Evolutionary conservation across 2,113 vertebrate genomes (phyloP).

Genomic region (Pedionomus torquatus): DNA sequence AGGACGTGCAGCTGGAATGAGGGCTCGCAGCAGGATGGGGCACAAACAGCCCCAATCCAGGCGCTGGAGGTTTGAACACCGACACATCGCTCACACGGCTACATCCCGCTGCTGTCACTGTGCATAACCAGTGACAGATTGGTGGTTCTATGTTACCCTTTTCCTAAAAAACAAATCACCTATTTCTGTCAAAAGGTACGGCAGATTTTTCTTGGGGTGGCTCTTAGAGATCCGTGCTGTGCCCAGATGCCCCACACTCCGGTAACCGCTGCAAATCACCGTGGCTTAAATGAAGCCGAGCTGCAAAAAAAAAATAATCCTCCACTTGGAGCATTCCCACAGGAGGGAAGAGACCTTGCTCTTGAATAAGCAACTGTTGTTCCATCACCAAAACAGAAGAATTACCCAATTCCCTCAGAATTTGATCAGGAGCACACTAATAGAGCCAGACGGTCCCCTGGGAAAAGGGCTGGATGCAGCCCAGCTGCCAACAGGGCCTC

Average conservation of each 20-base stretch:
- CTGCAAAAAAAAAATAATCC: neutral
- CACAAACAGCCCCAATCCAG: neutral
- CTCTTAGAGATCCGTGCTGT: neutral
- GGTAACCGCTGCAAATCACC: neutral
- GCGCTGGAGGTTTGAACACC: accelerated
- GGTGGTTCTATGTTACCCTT: neutral
- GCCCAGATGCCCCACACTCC: neutral
- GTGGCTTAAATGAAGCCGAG: neutral
- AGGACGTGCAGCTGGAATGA: neutral
- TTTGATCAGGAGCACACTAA: neutral
- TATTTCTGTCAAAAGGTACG: neutral
- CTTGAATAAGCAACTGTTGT: neutral
- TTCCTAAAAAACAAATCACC: neutral
- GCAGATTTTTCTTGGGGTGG: neutral
- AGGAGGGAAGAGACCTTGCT: neutral
- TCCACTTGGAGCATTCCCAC: neutral
- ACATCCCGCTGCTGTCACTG: neutral
- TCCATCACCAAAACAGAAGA: neutral
- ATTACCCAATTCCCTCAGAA: neutral
- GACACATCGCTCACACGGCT: neutral
- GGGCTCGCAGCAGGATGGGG: neutral
- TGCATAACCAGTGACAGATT: neutral
- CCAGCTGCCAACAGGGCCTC: neutral
- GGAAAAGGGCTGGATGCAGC: neutral
- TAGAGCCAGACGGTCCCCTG: neutral